phyloP scores from a whole-genome alignment of 2,888 invertebrate genomes.

The Dioctria rufipes region DNA sequence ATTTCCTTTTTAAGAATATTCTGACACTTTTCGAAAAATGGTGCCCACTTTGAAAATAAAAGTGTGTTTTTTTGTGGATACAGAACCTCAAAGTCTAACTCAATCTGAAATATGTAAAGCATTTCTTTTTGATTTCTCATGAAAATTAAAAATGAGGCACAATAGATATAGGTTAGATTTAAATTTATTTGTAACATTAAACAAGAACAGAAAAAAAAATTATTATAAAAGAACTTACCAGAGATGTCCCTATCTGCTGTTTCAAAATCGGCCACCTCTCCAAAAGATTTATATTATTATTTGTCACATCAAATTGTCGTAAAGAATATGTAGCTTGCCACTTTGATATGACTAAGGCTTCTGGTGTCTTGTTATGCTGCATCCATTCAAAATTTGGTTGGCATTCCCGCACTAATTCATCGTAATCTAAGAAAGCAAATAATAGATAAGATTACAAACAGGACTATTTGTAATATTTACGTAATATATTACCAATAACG shows the following conservation, averaged over 20 bases:
- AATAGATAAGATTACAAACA: not conserved
- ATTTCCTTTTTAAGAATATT: not conserved
- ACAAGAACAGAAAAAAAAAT: too few species aligned
- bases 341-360: slow-evolving; percentile 3
- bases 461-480: not conserved
- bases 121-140: not conserved
- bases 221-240: not conserved
- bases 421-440: not conserved
- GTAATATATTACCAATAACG: not conserved
- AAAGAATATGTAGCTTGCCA: slow-evolving; percentile 8
- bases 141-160: not conserved
- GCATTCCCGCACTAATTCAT: not conserved
- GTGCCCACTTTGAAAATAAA: not conserved
- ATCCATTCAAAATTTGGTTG: not conserved
- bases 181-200: too few species aligned
- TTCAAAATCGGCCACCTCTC: slow-evolving; percentile 13
- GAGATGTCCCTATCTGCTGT: slow-evolving; percentile 4
- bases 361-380: not conserved
- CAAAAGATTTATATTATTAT: slow-evolving; percentile 6
- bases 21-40: not conserved
- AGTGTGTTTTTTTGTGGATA: slow-evolving; percentile 7
- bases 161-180: too few species aligned
- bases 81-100: slow-evolving; percentile 3
- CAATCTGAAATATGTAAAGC: slow-evolving; percentile 12
- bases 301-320: slow-evolving; percentile 3